Evolutionary conservation across 2,113 vertebrate species (phyloP).

Genomic region (Cyprinodon brontotheroides): DNA sequence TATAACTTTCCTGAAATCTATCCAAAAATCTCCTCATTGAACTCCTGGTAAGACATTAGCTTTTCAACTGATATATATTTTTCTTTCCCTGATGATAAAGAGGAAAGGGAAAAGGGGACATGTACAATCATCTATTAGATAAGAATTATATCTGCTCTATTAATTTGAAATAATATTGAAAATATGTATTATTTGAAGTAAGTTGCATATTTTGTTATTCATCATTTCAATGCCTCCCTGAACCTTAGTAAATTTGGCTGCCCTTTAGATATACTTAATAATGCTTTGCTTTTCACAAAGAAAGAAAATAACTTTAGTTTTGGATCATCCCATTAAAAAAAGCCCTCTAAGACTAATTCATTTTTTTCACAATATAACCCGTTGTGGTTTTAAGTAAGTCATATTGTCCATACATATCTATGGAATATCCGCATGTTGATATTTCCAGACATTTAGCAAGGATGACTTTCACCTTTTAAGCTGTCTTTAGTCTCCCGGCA

Average conservation of each 20-base stretch:
- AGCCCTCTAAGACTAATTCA: too few relatives aligned
- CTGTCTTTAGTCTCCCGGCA: conserved; percentile 61
- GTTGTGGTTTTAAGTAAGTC: background rate
- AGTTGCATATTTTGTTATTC: background rate
- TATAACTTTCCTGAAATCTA: too few relatives aligned
- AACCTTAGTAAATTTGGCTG: background rate
- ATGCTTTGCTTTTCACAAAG: background rate
- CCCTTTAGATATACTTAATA: background rate
- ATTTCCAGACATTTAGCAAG: conserved; percentile 58
- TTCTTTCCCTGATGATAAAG: too few relatives aligned
- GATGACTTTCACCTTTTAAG: conserved; percentile 56
- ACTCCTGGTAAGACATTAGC: too few relatives aligned
- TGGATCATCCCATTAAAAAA: background rate
- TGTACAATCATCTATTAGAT: too few relatives aligned
- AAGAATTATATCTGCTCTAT: too few relatives aligned
- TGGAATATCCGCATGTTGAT: conserved; percentile 48
- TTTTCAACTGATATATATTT: too few relatives aligned
- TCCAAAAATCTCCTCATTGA: too few relatives aligned
- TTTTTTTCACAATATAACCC: background rate
- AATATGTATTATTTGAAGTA: too few relatives aligned
- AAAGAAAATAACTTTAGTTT: background rate
- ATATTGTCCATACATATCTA: background rate
- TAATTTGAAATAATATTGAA: too few relatives aligned
- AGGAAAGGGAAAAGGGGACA: too few relatives aligned
- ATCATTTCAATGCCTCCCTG: background rate